Percentiles rank a stretch among this genome's conserved stretches.
phyloP scores from a whole-genome alignment of 2,888 invertebrate species.

The Leptopilina syphax region DNA sequence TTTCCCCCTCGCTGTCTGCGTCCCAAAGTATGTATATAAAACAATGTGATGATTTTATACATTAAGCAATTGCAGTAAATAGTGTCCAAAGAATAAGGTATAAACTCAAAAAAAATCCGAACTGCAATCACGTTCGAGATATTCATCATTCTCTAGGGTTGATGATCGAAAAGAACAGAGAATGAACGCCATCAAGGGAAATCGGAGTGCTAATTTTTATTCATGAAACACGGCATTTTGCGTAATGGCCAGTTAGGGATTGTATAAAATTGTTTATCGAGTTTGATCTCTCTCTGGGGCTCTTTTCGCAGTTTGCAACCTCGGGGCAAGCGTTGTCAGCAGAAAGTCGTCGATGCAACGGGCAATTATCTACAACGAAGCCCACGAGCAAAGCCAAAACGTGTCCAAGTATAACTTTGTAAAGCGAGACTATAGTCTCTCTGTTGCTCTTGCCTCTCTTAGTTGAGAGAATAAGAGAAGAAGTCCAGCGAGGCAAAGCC shows the following conservation, averaged over 20 bases:
- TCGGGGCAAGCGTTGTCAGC: conserved; percentile 39
- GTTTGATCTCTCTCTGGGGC: conserved; percentile 11
- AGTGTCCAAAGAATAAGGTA: background rate
- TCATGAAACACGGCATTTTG: conserved; percentile 39
- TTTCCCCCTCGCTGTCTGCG: too few species aligned
- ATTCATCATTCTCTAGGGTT: conserved; percentile 18
- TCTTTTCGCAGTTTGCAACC: conserved; percentile 35
- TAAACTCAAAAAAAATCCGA: background rate
- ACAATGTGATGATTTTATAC: too few species aligned
- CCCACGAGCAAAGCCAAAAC: conserved; percentile 59
- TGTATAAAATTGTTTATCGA: conserved; percentile 36
- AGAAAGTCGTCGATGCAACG: conserved; percentile 56
- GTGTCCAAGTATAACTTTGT: conserved; percentile 63
- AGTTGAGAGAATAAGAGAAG: conserved; percentile 41
- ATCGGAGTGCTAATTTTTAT: conserved; percentile 37
- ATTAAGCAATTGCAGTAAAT: too few species aligned
- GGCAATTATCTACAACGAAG: conserved; percentile 60
- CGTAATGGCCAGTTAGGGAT: conserved; percentile 36
- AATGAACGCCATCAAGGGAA: conserved; percentile 14
- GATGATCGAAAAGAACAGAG: background rate
- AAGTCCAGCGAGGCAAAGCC: conserved; percentile 52
- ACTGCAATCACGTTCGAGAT: conserved; percentile 21
- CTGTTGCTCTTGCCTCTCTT: too few species aligned
- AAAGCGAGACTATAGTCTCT: conserved; percentile 43
- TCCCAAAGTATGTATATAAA: too few species aligned